Percentiles rank a stretch among this genome's conserved stretches.
These are phyloP conservation scores for Eleutherodactylus coqui DNA, from an alignment of 2,797 vertebrate genomes.

Conservation along the genomic window DNA sequence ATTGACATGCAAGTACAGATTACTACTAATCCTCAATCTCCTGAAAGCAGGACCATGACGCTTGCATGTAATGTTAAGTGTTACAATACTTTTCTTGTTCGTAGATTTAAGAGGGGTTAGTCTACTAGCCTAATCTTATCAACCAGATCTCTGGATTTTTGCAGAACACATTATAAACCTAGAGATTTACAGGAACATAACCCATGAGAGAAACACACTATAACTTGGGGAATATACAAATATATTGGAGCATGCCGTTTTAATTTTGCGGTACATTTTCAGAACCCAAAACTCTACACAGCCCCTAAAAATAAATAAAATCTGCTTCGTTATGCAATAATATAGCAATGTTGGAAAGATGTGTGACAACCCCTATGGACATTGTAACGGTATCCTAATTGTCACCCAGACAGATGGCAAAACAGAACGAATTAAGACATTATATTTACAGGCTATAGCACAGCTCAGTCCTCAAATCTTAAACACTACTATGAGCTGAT, in stretches of 20 bases:
- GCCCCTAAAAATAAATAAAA: too few species aligned
- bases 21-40: slow-evolving; percentile 45
- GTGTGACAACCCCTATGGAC: background rate
- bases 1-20: slow-evolving; percentile 42
- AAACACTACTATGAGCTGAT: too few species aligned
- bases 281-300: too few species aligned
- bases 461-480: too few species aligned
- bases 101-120: slow-evolving; percentile 27
- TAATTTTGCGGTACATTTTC: too few species aligned
- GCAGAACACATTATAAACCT: background rate
- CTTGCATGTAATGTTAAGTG: background rate
- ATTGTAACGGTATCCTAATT: background rate
- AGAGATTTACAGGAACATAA: background rate
- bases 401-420: background rate
- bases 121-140: slow-evolving; percentile 27
- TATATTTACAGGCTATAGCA: background rate
- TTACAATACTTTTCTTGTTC: background rate
- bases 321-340: too few species aligned
- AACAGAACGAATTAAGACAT: background rate
- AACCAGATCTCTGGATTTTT: background rate
- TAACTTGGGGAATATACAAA: too few species aligned
- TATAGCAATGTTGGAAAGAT: too few species aligned
- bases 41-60: slow-evolving; percentile 37
- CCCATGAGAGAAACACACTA: background rate
- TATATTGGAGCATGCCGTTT: too few species aligned